These are phyloP conservation scores for Desmophyllum pertusum DNA, from an alignment of 92 coral and sea anemone species.

Conservation along the genomic window DNA sequence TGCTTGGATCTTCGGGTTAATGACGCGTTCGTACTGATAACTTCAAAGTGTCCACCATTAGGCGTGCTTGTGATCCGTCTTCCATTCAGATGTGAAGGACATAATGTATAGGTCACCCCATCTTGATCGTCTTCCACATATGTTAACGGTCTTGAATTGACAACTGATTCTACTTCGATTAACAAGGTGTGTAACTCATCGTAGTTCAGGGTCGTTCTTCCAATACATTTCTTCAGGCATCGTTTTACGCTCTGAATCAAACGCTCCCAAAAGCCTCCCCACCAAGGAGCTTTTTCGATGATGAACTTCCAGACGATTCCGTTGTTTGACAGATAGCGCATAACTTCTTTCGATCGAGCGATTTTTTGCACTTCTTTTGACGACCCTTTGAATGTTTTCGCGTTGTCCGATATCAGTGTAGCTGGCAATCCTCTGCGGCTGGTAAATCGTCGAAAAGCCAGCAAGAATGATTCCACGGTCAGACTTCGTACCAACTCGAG, in stretches of 20 bases:
- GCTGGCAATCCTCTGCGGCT: slow-evolving; percentile 48
- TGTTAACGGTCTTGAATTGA: slow-evolving; percentile 31
- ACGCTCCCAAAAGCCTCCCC: slow-evolving; percentile 8
- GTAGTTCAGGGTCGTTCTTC: background rate
- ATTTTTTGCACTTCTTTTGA: slow-evolving; percentile 42
- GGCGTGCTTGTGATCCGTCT: slow-evolving; percentile 29
- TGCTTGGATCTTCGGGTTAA: too few relatives aligned
- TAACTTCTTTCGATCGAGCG: slow-evolving; percentile 34
- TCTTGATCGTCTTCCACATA: slow-evolving; percentile 57
- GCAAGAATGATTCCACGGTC: slow-evolving; percentile 20
- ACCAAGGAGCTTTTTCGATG: background rate
- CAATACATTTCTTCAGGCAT: background rate
- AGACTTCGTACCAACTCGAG: slow-evolving; percentile 31
- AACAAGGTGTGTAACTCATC: background rate
- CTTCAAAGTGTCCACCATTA: slow-evolving; percentile 28
- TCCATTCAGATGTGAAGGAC: slow-evolving; percentile 47
- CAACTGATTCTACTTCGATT: background rate
- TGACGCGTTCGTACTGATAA: slow-evolving; percentile 42
- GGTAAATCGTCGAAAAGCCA: slow-evolving; percentile 39
- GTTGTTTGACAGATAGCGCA: background rate
- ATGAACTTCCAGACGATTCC: background rate
- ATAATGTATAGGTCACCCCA: too few relatives aligned
- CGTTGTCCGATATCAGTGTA: slow-evolving; percentile 54
- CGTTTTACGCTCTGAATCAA: background rate
- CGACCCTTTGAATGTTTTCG: slow-evolving; percentile 22